These are phyloP conservation scores for Mormyrus lacerda DNA, from an alignment of 2,113 vertebrate species.

Conservation along the genomic window DNA sequence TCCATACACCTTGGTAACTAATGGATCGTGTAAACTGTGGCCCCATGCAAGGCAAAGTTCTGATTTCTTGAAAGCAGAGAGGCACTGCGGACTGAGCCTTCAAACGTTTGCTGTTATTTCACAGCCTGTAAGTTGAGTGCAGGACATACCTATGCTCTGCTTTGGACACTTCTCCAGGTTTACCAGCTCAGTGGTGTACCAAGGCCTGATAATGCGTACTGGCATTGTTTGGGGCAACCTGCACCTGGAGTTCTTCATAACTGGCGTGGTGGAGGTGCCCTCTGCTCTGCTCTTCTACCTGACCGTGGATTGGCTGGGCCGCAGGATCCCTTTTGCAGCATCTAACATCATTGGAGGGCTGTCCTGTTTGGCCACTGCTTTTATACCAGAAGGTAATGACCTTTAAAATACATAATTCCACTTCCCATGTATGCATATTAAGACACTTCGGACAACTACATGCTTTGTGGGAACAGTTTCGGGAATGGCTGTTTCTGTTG, in stretches of 20 bases:
- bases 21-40: background rate
- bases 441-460: background rate
- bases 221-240: constrained; percentile 64
- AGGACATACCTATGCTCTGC: background rate
- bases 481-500: background rate
- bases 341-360: constrained; percentile 56
- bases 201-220: constrained; percentile 72
- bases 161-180: constrained; percentile 51
- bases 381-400: constrained; percentile 63
- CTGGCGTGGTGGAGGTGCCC: constrained; percentile 63
- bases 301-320: constrained; percentile 64
- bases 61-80: background rate
- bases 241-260: constrained; percentile 69
- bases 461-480: background rate
- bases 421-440: background rate
- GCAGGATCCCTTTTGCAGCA: constrained; percentile 61
- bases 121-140: background rate
- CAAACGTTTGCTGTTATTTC: background rate
- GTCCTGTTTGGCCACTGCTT: constrained; percentile 61
- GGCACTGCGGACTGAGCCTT: background rate
- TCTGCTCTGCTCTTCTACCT: constrained; percentile 62
- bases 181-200: constrained; percentile 66
- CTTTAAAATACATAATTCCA: background rate
- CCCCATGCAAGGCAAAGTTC: background rate
- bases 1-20: background rate